Evolutionary conservation across 2,113 vertebrate genomes (phyloP).

Genomic region (Aphyosemion australe): DNA sequence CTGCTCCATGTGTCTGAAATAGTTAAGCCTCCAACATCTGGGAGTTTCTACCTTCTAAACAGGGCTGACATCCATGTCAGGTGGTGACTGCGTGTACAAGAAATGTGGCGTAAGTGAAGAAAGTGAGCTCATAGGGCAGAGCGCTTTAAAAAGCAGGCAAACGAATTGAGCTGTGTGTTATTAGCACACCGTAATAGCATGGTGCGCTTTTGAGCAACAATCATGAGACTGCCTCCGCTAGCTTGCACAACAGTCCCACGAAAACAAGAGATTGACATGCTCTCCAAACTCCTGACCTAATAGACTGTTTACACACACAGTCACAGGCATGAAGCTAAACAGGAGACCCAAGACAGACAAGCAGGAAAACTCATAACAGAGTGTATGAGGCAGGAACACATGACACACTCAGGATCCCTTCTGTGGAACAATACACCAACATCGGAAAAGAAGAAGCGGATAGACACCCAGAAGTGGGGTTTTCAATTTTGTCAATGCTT

Average conservation of each 20-base stretch:
- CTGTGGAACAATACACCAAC: constrained; percentile 3
- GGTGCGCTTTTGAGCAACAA: constrained; percentile 56
- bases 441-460: constrained; percentile 24
- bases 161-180: constrained; percentile 47
- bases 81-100: constrained; percentile 14
- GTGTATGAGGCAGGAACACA: constrained; percentile 14
- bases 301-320: constrained; percentile 36
- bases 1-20: constrained; percentile 51
- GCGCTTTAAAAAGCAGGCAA: constrained; percentile 37
- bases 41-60: constrained; percentile 55
- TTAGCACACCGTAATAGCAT: constrained; percentile 55
- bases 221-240: constrained; percentile 43
- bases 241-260: constrained; percentile 12
- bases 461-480: not conserved
- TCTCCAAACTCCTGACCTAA: constrained; percentile 30
- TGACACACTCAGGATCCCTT: no score
- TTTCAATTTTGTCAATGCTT: no score
- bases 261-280: constrained; percentile 34
- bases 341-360: constrained; percentile 32
- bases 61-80: constrained; percentile 52
- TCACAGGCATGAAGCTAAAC: constrained; percentile 13
- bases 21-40: constrained; percentile 57
- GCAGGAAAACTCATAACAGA: constrained; percentile 14
- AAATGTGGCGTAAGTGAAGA: constrained; percentile 9
- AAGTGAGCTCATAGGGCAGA: constrained; percentile 33